Percentiles rank a stretch among this genome's conserved stretches.
These are phyloP conservation scores for Brenthis hecate DNA, from an alignment of 2,888 invertebrate species.

Conservation along the genomic window DNA sequence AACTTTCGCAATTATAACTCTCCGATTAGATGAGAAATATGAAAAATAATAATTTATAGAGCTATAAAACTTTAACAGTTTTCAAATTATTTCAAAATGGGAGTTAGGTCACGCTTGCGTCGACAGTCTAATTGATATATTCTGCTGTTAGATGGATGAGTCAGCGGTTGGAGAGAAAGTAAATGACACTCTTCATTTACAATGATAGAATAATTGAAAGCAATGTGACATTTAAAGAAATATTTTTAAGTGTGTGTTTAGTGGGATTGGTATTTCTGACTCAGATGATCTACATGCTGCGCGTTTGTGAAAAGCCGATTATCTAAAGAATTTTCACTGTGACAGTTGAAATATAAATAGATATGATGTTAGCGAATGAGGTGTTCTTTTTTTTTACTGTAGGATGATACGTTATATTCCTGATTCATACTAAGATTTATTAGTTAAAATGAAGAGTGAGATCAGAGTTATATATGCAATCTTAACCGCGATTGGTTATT, in stretches of 20 bases:
- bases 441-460: constrained; percentile 3
- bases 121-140: too few species aligned
- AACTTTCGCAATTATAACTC: too few species aligned
- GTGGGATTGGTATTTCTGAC: constrained; percentile 42
- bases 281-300: constrained; percentile 35
- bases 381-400: constrained; percentile 29
- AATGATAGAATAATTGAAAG: constrained; percentile 25
- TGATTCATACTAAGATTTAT: constrained; percentile 31
- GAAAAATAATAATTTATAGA: too few species aligned
- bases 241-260: constrained; percentile 17
- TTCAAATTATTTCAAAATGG: too few species aligned
- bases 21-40: too few species aligned
- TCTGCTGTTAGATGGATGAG: too few species aligned
- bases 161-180: too few species aligned
- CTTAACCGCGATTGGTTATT: background rate
- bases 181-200: constrained; percentile 19
- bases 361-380: constrained; percentile 31
- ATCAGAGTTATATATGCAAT: constrained; percentile 8
- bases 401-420: constrained; percentile 19
- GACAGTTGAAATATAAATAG: constrained; percentile 41
- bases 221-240: constrained; percentile 23
- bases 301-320: constrained; percentile 23
- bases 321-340: constrained; percentile 30
- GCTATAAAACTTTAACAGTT: too few species aligned
- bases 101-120: too few species aligned